These are phyloP conservation scores for Drosophila rubida DNA, from an alignment of 2,888 invertebrate species.

Conservation along the genomic window DNA sequence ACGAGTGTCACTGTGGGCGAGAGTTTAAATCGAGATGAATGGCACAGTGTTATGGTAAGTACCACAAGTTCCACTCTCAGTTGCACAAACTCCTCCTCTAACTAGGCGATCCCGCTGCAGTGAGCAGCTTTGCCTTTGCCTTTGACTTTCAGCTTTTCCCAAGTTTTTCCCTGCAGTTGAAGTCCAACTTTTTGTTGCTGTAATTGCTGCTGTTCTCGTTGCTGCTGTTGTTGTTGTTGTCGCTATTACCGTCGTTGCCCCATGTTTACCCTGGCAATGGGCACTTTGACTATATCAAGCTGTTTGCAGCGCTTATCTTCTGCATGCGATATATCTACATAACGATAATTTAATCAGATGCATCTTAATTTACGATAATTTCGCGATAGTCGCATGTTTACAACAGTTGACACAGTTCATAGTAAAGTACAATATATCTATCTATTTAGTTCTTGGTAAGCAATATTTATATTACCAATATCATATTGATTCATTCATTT, in stretches of 20 bases:
- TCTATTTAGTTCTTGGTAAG: no score
- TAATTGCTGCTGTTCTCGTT: slow-evolving; percentile 25
- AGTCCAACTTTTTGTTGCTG: slow-evolving; percentile 19
- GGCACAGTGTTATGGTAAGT: slow-evolving; percentile 93
- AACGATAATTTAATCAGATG: background rate
- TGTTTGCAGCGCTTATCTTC: background rate
- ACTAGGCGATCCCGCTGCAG: slow-evolving; percentile 6
- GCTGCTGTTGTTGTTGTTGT: background rate
- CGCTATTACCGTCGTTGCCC: background rate
- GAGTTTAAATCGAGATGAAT: slow-evolving; percentile 94
- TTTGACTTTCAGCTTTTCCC: slow-evolving; percentile 21
- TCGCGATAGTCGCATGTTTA: no score
- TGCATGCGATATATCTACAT: no score
- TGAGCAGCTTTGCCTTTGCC: slow-evolving; percentile 1
- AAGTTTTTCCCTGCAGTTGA: slow-evolving; percentile 38
- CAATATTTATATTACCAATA: no score
- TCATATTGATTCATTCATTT: no score
- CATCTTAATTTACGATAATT: background rate
- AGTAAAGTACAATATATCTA: no score
- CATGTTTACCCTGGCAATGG: background rate
- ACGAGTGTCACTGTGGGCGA: slow-evolving; percentile 93
- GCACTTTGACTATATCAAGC: slow-evolving; percentile 3
- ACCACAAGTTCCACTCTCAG: background rate
- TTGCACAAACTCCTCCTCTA: background rate
- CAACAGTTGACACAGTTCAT: no score